Percentiles rank a stretch among this genome's conserved stretches.
Conservation (phyloP, 2,888 invertebrate genomes). For the Hemithea aestivaria region DNA sequence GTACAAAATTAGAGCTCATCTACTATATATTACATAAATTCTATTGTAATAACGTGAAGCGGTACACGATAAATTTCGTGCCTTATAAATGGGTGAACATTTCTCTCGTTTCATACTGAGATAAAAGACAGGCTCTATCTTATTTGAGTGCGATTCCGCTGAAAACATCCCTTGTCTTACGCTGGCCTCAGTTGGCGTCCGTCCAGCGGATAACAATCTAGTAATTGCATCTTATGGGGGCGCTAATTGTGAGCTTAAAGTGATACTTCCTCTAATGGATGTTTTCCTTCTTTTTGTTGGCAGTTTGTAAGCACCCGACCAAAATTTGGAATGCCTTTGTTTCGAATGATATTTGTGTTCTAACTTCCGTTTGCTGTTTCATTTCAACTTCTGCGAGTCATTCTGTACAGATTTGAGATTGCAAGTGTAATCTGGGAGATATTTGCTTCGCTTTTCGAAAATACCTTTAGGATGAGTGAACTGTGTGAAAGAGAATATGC, state of each 20-base stretch:
- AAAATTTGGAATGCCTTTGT: too few relatives aligned
- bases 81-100: slow-evolving; percentile 26
- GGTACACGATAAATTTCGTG: slow-evolving; percentile 21
- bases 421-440: too few relatives aligned
- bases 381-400: too few relatives aligned
- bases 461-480: too few relatives aligned
- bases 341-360: too few relatives aligned
- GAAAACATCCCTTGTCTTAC: slow-evolving; percentile 29
- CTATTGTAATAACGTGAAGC: too few relatives aligned
- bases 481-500: too few relatives aligned
- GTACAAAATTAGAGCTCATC: too few relatives aligned
- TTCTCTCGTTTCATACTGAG: slow-evolving; percentile 24
- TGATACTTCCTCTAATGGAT: slow-evolving; percentile 24
- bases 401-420: too few relatives aligned
- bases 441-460: too few relatives aligned
- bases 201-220: slow-evolving; percentile 40
- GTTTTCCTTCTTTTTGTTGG: slow-evolving; percentile 16
- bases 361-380: too few relatives aligned
- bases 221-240: slow-evolving; percentile 43
- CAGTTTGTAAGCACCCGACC: neutral
- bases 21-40: too few relatives aligned
- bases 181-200: slow-evolving; percentile 33
- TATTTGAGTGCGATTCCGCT: slow-evolving; percentile 23
- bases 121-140: slow-evolving; percentile 27
- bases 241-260: slow-evolving; percentile 28